Evolutionary conservation across 2,797 vertebrate genomes (phyloP).

Genomic region (Acanthis flammea): DNA sequence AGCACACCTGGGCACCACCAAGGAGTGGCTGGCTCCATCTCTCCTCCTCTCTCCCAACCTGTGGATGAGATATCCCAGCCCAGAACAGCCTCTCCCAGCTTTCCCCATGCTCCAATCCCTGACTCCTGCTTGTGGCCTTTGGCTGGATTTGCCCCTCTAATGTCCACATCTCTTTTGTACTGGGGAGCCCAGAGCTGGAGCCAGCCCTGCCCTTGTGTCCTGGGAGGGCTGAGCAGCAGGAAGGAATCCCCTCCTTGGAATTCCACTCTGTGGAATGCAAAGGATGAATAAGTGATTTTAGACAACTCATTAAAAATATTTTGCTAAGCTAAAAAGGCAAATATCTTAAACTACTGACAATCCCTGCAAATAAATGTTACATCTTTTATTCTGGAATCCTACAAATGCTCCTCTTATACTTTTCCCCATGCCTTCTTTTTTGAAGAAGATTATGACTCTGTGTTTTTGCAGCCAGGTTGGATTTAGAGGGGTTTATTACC

Average conservation of each 20-base stretch:
- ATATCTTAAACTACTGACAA: neutral
- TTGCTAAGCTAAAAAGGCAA: neutral
- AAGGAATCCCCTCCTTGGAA: neutral
- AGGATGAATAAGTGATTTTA: neutral
- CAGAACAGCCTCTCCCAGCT: neutral
- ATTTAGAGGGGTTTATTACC: neutral
- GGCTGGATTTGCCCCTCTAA: neutral
- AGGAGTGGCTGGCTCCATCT: neutral
- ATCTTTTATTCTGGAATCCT: neutral
- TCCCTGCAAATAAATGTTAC: neutral
- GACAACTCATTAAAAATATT: neutral
- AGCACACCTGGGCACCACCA: no score
- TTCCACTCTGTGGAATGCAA: neutral
- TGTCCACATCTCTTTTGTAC: fast-evolving
- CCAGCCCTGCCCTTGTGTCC: neutral
- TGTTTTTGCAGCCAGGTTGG: neutral
- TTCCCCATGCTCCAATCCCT: neutral
- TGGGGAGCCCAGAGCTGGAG: neutral
- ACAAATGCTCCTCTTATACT: neutral
- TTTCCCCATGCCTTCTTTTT: neutral
- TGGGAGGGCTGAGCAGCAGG: neutral
- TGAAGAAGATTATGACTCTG: neutral
- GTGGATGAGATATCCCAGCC: neutral
- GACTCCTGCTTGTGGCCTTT: neutral
- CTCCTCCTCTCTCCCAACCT: neutral